Evolutionary conservation across 2,113 vertebrate species (phyloP), one percentile per base, ranked within the genome.

Genomic region (Ciconia boyciana): DNA sequence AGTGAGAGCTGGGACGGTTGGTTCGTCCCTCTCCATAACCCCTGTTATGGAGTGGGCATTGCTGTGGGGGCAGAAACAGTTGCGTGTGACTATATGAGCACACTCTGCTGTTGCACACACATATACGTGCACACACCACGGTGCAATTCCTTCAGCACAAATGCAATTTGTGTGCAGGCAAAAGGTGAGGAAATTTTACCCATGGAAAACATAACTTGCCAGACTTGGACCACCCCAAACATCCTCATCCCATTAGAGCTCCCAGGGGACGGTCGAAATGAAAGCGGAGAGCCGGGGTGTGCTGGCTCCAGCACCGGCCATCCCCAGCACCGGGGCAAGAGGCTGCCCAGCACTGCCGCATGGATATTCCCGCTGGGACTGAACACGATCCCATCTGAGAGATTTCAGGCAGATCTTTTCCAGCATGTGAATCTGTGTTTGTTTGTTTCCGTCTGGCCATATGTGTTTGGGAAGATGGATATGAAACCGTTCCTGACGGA

Each of bases 81-180:
- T 19, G 3, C 36, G 26, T 10, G 32, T 20, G 76, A 2, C 44
- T 8, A 0, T 16, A 2, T 3, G 29, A 78, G 60, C 51, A 41
- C 13, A 0, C 29, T 54, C 41, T 77, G 43, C 60, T 81, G 12
- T 2, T 43, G 77, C 72, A 46, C 24, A 9, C 52, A 32, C 32
- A 14, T 17, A 28, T 10, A 64, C 0, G 1, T 16, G 41, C 11
- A 5, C 13, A 5, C 4, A 0, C 13, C 29, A 2, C 7, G 11
- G 9, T 9, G n/a, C 18, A 13, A 12, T 6, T 70, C 55, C 69
- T 57, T 21, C 62, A 10, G 26, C 4, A 10, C 24, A 74, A 69
- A 8, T 17, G 34, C 9, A 43, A 11, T 32, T 29, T 1, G 1
- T 25, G 43, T 22, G n/a, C 3, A 0, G 4, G 21, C 21, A 46